Evolutionary conservation across 1,140 invertebrate genomes (phyloP).

Genomic region (Papilio glaucus): DNA sequence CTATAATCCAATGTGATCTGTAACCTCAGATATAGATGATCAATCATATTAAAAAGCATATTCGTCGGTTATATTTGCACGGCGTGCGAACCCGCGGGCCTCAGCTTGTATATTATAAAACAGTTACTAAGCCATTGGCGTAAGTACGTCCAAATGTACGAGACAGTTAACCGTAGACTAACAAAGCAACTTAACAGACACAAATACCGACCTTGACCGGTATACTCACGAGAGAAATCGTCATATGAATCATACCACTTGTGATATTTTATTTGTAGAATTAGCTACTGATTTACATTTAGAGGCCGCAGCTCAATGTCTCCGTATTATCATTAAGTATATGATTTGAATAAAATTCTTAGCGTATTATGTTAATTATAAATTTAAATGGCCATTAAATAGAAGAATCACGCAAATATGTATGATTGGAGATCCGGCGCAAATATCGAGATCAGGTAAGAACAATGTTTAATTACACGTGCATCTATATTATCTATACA

Average conservation of each 20-base stretch:
- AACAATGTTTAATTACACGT: background rate
- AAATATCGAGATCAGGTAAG: background rate
- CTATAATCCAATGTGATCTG: no score
- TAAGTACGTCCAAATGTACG: slow-evolving; percentile 39
- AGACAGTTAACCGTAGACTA: slow-evolving; percentile 45
- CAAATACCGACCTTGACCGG: slow-evolving; percentile 65
- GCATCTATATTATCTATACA: background rate
- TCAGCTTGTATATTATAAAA: slow-evolving; percentile 44
- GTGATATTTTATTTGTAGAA: slow-evolving; percentile 29
- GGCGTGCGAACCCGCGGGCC: no score
- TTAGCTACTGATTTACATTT: slow-evolving; percentile 35
- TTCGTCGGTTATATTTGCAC: no score
- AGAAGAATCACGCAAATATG: background rate
- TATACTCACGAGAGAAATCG: slow-evolving; percentile 67
- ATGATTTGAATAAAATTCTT: slow-evolving; percentile 20
- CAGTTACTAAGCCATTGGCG: slow-evolving; percentile 50
- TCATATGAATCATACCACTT: slow-evolving; percentile 58
- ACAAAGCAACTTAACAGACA: slow-evolving; percentile 47
- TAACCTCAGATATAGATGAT: no score
- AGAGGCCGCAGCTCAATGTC: slow-evolving; percentile 34
- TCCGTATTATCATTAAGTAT: slow-evolving; percentile 18
- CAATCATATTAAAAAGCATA: no score
- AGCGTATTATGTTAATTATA: background rate
- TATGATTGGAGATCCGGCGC: no score
- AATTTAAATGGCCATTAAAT: slow-evolving; percentile 10